Percentiles rank a stretch among this genome's conserved stretches.
Evolutionary conservation across 2,113 vertebrate species (phyloP).

Genomic region (Erythrolamprus reginae): DNA sequence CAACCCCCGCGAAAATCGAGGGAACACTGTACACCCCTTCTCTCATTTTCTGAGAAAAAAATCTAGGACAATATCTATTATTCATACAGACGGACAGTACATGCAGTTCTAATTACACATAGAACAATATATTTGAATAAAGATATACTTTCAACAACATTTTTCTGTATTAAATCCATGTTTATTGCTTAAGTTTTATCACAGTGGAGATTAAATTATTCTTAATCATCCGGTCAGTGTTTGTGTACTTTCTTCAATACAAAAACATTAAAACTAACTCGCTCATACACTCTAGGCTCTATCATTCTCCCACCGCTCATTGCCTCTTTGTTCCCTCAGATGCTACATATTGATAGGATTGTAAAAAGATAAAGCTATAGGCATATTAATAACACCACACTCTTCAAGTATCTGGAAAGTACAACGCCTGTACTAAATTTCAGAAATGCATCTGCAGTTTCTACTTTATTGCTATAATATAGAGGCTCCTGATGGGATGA

Average conservation of each 20-base stretch:
- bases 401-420: slow-evolving; percentile 78
- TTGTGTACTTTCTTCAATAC: slow-evolving; percentile 69
- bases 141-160: slow-evolving; percentile 61
- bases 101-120: accelerated
- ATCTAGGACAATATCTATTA: not conserved
- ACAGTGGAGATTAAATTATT: slow-evolving; percentile 73
- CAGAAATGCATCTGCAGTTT: slow-evolving; percentile 60
- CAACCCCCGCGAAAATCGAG: too few species aligned
- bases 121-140: slow-evolving; percentile 34
- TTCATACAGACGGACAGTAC: not conserved
- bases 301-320: slow-evolving; percentile 73
- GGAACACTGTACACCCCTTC: too few species aligned
- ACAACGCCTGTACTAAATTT: slow-evolving; percentile 54
- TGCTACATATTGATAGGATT: slow-evolving; percentile 58
- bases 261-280: slow-evolving; percentile 63
- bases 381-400: slow-evolving; percentile 62
- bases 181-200: slow-evolving; percentile 76
- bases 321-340: slow-evolving; percentile 64
- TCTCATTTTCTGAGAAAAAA: not conserved
- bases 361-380: slow-evolving; percentile 66
- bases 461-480: slow-evolving; percentile 62
- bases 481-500: slow-evolving; percentile 76
- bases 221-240: slow-evolving; percentile 70
- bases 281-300: slow-evolving; percentile 70
- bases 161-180: slow-evolving; percentile 71